A percentile compares a stretch with the other conserved stretches of the same genome.
Conservation (phyloP, 2,888 invertebrate genomes). For the Graphium colonna region DNA sequence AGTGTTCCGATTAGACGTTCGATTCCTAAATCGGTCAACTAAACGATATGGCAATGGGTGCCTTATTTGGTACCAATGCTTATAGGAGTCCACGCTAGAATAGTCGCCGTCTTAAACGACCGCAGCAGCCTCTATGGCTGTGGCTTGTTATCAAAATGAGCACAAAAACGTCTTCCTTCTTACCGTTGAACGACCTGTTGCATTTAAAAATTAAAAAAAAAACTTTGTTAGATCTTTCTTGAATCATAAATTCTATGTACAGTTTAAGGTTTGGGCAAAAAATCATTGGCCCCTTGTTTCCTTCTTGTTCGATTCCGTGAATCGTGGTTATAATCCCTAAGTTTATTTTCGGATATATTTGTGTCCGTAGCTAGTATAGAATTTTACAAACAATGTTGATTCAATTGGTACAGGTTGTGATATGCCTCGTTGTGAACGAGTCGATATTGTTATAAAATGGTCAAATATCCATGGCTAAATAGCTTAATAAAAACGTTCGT, state of each 20-base stretch:
- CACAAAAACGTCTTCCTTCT: conserved; percentile 80
- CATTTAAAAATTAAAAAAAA: conserved; percentile 66
- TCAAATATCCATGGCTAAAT: conserved; percentile 74
- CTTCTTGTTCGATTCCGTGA: conserved; percentile 78
- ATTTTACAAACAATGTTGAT: conserved; percentile 80
- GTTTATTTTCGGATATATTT: conserved; percentile 76
- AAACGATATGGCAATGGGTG: conserved; percentile 50
- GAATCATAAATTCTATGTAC: conserved; percentile 73
- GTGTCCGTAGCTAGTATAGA: conserved; percentile 79
- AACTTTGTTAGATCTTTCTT: conserved; percentile 72
- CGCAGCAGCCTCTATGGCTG: conserved; percentile 41
- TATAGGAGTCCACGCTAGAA: conserved; percentile 53
- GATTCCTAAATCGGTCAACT: conserved; percentile 39
- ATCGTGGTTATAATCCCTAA: conserved; percentile 75
- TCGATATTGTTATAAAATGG: conserved; percentile 78
- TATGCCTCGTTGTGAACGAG: conserved; percentile 79
- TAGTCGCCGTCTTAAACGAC: conserved; percentile 55
- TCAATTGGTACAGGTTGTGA: conserved; percentile 81
- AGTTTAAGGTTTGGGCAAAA: conserved; percentile 71
- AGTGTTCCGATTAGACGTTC: conserved; percentile 44
- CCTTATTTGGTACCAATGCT: conserved; percentile 44
- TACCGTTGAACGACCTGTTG: conserved; percentile 74
- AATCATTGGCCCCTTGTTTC: conserved; percentile 68
- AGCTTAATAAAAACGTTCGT: conserved; percentile 77
- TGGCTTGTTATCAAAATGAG: conserved; percentile 56